phyloP scores from a whole-genome alignment of 23 tunicate species.

The Trididemnum clinides region DNA sequence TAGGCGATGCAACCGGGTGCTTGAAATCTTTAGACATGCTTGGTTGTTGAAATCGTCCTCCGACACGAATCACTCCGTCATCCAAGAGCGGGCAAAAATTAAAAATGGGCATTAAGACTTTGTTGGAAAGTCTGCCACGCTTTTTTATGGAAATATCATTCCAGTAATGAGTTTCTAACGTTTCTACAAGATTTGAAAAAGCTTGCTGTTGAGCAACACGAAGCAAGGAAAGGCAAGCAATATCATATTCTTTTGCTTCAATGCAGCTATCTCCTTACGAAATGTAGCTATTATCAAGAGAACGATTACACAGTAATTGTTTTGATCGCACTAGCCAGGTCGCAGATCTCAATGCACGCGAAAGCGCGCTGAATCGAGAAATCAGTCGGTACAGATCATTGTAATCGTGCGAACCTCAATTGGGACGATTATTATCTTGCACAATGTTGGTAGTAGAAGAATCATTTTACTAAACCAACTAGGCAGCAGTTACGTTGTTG shows the following conservation, averaged over 20 bases:
- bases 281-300: not conserved
- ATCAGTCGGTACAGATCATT: no score
- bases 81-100: not conserved
- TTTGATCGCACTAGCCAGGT: not conserved
- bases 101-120: not conserved
- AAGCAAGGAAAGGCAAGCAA: not conserved
- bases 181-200: not conserved
- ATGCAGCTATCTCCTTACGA: not conserved
- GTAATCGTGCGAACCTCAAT: no score
- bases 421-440: no score
- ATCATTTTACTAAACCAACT: no score
- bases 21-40: not conserved
- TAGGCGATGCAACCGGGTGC: not conserved
- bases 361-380: not conserved
- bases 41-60: not conserved
- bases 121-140: not conserved
- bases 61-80: not conserved
- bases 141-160: not conserved
- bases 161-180: not conserved
- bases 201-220: not conserved
- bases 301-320: not conserved
- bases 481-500: no score
- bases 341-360: not conserved
- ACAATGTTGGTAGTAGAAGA: no score
- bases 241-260: constrained; percentile 2